A percentile compares a stretch with the other conserved stretches of the same genome.
phyloP scores from a whole-genome alignment of 2,113 vertebrate genomes.

The Pholis gunnellus region DNA sequence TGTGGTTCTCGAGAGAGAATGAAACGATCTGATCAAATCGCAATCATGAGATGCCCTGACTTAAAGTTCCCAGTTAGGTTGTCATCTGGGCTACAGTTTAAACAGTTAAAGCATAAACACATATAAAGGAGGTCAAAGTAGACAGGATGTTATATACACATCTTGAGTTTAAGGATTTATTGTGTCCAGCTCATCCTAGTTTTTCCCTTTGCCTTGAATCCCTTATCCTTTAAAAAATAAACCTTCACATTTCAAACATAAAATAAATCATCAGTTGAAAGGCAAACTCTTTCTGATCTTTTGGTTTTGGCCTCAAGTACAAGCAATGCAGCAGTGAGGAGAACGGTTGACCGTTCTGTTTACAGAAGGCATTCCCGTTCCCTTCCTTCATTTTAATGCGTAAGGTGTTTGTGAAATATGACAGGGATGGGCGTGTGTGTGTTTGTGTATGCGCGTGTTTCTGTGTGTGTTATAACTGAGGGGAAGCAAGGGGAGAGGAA shows the following conservation, averaged over 20 bases:
- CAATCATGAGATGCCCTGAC: background rate
- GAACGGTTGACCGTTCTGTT: slow-evolving; percentile 35
- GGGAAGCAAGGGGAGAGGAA: slow-evolving; percentile 64
- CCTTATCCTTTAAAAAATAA: background rate
- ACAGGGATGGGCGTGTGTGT: slow-evolving; percentile 56
- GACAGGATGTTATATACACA: too few species aligned
- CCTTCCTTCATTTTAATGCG: slow-evolving; percentile 70
- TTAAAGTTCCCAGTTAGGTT: background rate
- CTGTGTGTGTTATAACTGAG: slow-evolving; percentile 67
- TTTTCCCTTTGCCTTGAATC: background rate
- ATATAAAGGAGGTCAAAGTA: background rate
- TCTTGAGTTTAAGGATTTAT: background rate
- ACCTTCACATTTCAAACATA: background rate
- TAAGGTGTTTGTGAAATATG: slow-evolving; percentile 71
- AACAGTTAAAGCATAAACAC: background rate
- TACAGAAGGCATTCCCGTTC: slow-evolving; percentile 53
- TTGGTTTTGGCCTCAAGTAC: background rate
- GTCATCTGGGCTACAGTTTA: background rate
- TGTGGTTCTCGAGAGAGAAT: background rate
- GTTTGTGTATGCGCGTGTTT: slow-evolving; percentile 58
- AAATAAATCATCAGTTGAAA: slow-evolving; percentile 13
- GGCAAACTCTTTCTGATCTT: background rate
- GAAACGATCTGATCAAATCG: background rate
- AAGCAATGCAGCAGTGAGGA: slow-evolving; percentile 24
- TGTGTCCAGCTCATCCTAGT: background rate